Percentiles rank a stretch among this genome's conserved stretches.
These are phyloP conservation scores for Polydrusus tereticollis DNA, from an alignment of 2,888 invertebrate species.

Conservation along the genomic window DNA sequence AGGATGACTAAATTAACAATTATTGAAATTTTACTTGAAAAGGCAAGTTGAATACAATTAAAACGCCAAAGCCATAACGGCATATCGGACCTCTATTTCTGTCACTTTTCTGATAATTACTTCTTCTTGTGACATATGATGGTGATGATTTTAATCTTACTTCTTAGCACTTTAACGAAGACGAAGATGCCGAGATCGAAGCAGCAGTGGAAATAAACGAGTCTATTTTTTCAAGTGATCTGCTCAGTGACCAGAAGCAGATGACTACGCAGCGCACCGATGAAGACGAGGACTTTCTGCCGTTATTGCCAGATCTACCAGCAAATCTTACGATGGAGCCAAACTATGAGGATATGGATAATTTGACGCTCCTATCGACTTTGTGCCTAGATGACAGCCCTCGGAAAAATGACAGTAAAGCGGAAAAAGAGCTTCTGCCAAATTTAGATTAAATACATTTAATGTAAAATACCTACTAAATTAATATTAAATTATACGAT, in stretches of 20 bases:
- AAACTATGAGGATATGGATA: slow-evolving; percentile 66
- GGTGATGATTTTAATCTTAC: neutral
- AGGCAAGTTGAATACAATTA: no score
- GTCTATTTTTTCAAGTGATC: neutral
- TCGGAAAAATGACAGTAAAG: neutral
- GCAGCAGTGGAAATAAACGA: slow-evolving; percentile 64
- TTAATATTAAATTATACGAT: neutral
- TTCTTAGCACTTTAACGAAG: slow-evolving; percentile 64
- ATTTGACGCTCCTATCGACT: slow-evolving; percentile 63
- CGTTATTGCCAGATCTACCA: slow-evolving; percentile 49
- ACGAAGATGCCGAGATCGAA: slow-evolving; percentile 70
- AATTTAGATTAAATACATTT: slow-evolving; percentile 19
- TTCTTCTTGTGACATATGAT: no score
- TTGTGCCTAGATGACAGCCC: slow-evolving; percentile 59
- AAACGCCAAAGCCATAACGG: no score
- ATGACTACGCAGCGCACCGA: neutral
- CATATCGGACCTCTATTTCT: no score
- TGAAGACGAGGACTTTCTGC: slow-evolving; percentile 26
- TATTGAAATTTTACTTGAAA: no score
- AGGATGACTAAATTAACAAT: no score
- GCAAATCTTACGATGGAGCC: slow-evolving; percentile 58
- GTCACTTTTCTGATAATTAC: no score
- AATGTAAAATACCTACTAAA: neutral
- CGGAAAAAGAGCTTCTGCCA: slow-evolving; percentile 4
- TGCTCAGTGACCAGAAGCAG: neutral